Conservation (phyloP, 2,888 invertebrate species). For the Macaria notata region DNA sequence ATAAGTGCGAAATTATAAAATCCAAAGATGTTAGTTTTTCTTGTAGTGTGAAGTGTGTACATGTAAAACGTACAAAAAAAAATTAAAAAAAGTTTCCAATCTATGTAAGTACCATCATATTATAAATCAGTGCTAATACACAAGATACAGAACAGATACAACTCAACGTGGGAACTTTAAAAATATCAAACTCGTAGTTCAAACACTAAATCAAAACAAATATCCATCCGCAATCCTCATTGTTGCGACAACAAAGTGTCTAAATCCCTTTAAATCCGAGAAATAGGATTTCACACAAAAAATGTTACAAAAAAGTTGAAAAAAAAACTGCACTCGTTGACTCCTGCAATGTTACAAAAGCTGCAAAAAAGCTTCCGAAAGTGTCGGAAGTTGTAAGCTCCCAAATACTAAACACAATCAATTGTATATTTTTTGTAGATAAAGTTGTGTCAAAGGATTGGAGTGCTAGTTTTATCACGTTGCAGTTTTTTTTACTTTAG, state of each 20-base stretch:
- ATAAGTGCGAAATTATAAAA: too few relatives aligned
- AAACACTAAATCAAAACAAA: constrained; percentile 73
- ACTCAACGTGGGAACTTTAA: constrained; percentile 57
- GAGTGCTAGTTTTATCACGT: constrained; percentile 37
- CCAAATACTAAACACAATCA: constrained; percentile 70
- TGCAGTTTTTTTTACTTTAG: not conserved
- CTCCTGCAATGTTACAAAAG: constrained; percentile 70
- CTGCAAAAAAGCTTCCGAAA: constrained; percentile 35
- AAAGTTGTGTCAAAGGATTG: constrained; percentile 46
- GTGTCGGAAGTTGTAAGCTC: constrained; percentile 68
- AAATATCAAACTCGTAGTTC: constrained; percentile 8
- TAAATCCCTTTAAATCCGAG: constrained; percentile 80
- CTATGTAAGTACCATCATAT: too few relatives aligned
- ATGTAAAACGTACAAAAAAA: too few relatives aligned
- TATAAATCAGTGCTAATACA: too few relatives aligned
- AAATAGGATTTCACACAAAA: constrained; percentile 73
- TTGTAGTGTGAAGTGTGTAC: too few relatives aligned
- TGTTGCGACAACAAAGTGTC: constrained; percentile 81
- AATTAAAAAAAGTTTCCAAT: too few relatives aligned
- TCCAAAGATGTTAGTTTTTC: too few relatives aligned
- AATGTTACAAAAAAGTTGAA: constrained; percentile 39
- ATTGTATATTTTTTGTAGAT: constrained; percentile 49
- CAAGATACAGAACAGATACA: constrained; percentile 1
- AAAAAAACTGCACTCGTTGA: constrained; percentile 66
- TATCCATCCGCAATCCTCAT: constrained; percentile 70